Evolutionary conservation across 2,888 invertebrate genomes (phyloP).

Genomic region (Ochropacha duplaris): DNA sequence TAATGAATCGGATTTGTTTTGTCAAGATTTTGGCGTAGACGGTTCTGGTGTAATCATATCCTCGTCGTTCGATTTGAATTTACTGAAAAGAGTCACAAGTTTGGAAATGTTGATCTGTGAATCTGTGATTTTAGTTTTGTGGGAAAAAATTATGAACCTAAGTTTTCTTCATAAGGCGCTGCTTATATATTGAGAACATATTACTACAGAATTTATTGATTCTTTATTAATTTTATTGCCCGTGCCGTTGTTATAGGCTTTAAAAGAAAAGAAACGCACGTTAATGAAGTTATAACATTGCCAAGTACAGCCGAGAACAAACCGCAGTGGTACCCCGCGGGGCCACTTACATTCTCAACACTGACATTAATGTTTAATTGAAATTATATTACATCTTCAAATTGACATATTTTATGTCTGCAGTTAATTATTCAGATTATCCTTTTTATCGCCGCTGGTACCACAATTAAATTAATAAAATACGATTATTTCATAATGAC

Average conservation of each 20-base stretch:
- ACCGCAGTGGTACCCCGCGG: not conserved
- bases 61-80: not conserved
- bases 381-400: conserved; percentile 3
- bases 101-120: not conserved
- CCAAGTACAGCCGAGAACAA: not conserved
- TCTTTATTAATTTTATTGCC: not conserved
- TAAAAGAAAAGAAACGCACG: not conserved
- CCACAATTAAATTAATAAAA: conserved; percentile 1
- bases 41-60: conserved; percentile 19
- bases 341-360: conserved; percentile 1
- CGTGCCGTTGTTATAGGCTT: not conserved
- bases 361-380: conserved; percentile 2
- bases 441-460: not conserved
- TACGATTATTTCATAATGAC: not conserved
- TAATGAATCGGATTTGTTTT: conserved; percentile 33
- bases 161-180: too few species aligned
- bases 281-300: conserved; percentile 1
- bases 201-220: not conserved
- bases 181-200: not conserved
- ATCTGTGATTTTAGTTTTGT: too few species aligned
- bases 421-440: conserved; percentile 1
- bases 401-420: not conserved
- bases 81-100: not conserved
- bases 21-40: conserved; percentile 40
- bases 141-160: too few species aligned